Evolutionary conservation across 1,140 invertebrate species (phyloP).

Genomic region (Drosophila tani): DNA sequence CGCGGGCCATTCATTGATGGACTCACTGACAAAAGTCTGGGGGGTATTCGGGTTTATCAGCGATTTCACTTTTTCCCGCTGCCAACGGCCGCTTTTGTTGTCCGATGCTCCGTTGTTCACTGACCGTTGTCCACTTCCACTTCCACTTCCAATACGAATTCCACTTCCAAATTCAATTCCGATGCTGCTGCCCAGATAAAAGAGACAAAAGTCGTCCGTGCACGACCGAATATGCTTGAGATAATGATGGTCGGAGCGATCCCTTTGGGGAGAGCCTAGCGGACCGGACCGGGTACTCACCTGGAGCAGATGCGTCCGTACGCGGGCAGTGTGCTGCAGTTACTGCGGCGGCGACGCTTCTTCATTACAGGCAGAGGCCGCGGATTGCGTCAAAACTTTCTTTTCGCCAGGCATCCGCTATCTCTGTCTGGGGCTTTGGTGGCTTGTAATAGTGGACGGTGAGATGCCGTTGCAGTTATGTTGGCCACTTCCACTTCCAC

Average conservation of each 20-base stretch:
- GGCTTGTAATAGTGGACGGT: slow-evolving; percentile 42
- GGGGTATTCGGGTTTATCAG: slow-evolving; percentile 66
- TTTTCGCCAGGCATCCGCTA: slow-evolving; percentile 49
- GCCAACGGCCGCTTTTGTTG: slow-evolving; percentile 18
- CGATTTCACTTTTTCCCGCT: slow-evolving; percentile 72
- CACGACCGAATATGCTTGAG: slow-evolving; percentile 32
- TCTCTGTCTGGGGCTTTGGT: slow-evolving; percentile 9
- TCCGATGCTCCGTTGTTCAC: slow-evolving; percentile 20
- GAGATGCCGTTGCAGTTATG: slow-evolving; percentile 50
- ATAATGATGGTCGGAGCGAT: slow-evolving; percentile 16
- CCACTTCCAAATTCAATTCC: slow-evolving; percentile 28
- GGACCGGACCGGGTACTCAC: slow-evolving; percentile 5
- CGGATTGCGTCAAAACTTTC: slow-evolving; percentile 80
- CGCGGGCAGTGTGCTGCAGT: slow-evolving; percentile 61
- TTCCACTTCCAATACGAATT: slow-evolving; percentile 23
- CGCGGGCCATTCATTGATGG: slow-evolving; percentile 38
- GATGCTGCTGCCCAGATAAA: slow-evolving; percentile 48
- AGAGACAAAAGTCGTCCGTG: slow-evolving; percentile 48
- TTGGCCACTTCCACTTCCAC: slow-evolving; percentile 36
- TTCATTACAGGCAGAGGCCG: slow-evolving; percentile 73
- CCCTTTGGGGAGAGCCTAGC: background rate
- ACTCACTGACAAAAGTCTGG: slow-evolving; percentile 22
- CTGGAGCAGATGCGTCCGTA: slow-evolving; percentile 45
- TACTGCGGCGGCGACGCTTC: slow-evolving; percentile 68
- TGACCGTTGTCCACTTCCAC: slow-evolving; percentile 31